Percentiles rank a stretch among this genome's conserved stretches.
Evolutionary conservation across 2,797 vertebrate genomes (phyloP).

Genomic region (Petrocephalus schoutedeni): DNA sequence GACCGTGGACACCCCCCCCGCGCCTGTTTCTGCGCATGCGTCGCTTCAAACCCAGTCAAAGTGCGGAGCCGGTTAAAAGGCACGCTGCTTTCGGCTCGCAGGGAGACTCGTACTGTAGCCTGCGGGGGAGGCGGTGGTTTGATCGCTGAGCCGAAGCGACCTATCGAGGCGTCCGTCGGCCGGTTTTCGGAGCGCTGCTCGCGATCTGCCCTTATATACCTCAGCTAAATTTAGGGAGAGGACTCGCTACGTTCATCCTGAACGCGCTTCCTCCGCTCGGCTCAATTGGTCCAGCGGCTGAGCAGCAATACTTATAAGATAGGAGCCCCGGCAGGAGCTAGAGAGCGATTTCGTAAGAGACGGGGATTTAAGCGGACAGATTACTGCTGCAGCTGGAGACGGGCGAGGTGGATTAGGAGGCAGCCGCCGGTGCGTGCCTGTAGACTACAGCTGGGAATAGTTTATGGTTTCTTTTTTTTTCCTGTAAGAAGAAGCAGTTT

Average conservation of each 20-base stretch:
- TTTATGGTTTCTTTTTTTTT: background rate
- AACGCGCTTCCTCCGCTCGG: slow-evolving; percentile 78
- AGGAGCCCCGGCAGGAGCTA: slow-evolving; percentile 44
- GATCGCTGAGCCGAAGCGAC: background rate
- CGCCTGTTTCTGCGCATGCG: background rate
- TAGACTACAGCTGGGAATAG: background rate
- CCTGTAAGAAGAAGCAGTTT: background rate
- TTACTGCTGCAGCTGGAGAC: slow-evolving; percentile 7
- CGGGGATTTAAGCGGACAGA: slow-evolving; percentile 15
- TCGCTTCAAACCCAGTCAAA: background rate
- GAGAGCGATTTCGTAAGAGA: slow-evolving; percentile 31
- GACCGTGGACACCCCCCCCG: background rate
- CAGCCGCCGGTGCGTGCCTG: slow-evolving; percentile 21
- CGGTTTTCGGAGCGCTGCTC: background rate
- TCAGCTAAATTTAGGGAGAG: slow-evolving; percentile 85
- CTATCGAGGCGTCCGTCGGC: background rate
- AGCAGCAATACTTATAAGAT: slow-evolving; percentile 55
- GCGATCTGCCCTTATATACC: slow-evolving; percentile 73
- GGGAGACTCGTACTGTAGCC: background rate
- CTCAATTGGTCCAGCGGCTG: slow-evolving; percentile 65
- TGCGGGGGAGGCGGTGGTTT: background rate
- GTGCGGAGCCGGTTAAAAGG: background rate
- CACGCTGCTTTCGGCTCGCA: too few relatives aligned
- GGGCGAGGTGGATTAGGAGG: slow-evolving; percentile 28
- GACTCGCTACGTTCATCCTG: slow-evolving; percentile 67